phyloP scores from a whole-genome alignment of 2,113 vertebrate genomes.

The Corythornis cristatus region DNA sequence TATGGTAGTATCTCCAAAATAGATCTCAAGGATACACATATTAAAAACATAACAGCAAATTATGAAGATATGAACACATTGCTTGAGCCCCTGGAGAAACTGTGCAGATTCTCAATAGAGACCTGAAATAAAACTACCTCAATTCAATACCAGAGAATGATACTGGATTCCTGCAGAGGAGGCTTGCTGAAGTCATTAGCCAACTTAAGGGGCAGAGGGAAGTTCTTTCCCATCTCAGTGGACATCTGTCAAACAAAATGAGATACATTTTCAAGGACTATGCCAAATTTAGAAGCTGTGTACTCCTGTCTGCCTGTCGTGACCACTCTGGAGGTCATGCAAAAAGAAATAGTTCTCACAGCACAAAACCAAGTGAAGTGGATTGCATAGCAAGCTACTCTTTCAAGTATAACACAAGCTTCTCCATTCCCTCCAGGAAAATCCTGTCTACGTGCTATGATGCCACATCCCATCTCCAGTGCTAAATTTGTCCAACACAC shows the following conservation, averaged over 20 bases:
- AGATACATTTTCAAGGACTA: neutral
- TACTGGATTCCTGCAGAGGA: neutral
- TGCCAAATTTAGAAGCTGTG: neutral
- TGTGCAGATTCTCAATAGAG: neutral
- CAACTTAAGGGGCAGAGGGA: neutral
- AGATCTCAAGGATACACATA: neutral
- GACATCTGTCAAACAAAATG: neutral
- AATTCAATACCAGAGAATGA: neutral
- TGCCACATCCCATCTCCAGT: neutral
- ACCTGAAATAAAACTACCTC: neutral
- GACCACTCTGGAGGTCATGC: neutral
- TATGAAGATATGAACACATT: accelerated
- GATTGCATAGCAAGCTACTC: neutral
- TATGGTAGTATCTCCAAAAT: neutral
- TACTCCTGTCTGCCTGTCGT: neutral
- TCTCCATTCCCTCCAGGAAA: neutral
- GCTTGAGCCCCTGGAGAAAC: neutral
- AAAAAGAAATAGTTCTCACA: conserved; percentile 18
- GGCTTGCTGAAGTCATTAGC: neutral
- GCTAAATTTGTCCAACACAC: neutral
- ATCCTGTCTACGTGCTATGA: conserved; percentile 5
- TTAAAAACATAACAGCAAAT: neutral
- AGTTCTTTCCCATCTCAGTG: neutral
- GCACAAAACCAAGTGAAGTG: neutral
- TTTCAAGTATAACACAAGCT: neutral